Base-by-base conservation (phyloP, 2,113 vertebrate genomes). In the Thymallus thymallus region DNA sequence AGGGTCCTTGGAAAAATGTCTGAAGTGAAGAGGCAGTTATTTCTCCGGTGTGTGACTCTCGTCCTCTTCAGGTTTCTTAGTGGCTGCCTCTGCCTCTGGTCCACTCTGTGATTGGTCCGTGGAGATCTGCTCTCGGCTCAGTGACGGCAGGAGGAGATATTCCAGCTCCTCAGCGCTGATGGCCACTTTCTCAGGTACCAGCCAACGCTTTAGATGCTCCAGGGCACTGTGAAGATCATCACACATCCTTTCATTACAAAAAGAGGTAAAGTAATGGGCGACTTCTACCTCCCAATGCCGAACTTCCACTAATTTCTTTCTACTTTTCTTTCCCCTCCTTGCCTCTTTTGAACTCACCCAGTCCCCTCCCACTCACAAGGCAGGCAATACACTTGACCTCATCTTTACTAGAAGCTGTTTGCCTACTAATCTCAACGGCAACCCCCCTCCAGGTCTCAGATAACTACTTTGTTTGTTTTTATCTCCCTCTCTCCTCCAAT, bases 141-240 rank as follows among this genome's bases (percentile, higher is more conserved):
- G 74, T 16, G 95, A 92, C 0, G 95, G 95, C 18, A 95, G 93
- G 79, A 99, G 94, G 80, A 99, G 95, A 85, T 84, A 95, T 83
- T 99, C 96, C 51, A 99, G 92, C 88, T 99, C 98, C 84, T 99
- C 98, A 0, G 95, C 89, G 30, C 84, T 99, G 90, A 99, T 91
- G 6, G 98, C 96, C 78, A 98, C 96, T 74, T 96, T 98, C 82
- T 98, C 98, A 5, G 98, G 98, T 76, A 97, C 94, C 73, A 99
- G 83, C 98, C 98, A 99, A 16, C 98, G 93, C 87, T 95, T 98
- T 69, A 99, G 94, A 69, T 97, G 94, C 85, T 99, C 98, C 74
- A 99, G 86, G 0, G 96, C 96, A 88, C 98, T 99, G 89, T 6
- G 65, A 81, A 72, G 65, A 30, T 12, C 35, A 41, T 16, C 9